These are phyloP conservation scores for Cuculus canorus DNA, from an alignment of 2,797 vertebrate species.

Conservation along the genomic window DNA sequence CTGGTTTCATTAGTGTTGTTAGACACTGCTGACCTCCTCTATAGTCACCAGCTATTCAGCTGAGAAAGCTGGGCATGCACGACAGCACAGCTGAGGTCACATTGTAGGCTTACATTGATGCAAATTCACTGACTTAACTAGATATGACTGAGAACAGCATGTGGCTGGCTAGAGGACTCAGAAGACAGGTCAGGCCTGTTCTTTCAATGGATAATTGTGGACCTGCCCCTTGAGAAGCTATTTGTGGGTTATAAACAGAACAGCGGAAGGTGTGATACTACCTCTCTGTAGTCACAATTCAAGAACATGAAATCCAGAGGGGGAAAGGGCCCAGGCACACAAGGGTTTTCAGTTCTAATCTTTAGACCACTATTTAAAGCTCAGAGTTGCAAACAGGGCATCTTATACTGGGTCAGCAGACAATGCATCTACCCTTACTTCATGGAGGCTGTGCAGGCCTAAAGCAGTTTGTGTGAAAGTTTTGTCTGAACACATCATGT, in stretches of 20 bases:
- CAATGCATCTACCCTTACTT: neutral
- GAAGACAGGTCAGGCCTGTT: neutral
- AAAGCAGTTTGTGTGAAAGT: neutral
- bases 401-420: neutral
- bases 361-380: neutral
- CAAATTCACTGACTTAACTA: neutral
- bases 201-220: neutral
- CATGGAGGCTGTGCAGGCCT: neutral
- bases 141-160: neutral
- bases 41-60: neutral
- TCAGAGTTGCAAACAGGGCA: neutral
- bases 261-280: neutral
- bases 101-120: neutral
- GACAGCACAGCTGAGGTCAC: neutral
- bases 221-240: neutral
- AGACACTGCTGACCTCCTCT: neutral
- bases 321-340: neutral
- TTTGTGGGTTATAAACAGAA: neutral
- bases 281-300: neutral
- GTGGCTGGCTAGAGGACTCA: neutral
- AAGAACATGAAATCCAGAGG: neutral
- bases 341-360: neutral
- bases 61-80: neutral
- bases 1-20: neutral
- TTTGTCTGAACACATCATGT: neutral